phyloP scores from a whole-genome alignment of 2,888 invertebrate genomes.

The Clepsis dumicolana region DNA sequence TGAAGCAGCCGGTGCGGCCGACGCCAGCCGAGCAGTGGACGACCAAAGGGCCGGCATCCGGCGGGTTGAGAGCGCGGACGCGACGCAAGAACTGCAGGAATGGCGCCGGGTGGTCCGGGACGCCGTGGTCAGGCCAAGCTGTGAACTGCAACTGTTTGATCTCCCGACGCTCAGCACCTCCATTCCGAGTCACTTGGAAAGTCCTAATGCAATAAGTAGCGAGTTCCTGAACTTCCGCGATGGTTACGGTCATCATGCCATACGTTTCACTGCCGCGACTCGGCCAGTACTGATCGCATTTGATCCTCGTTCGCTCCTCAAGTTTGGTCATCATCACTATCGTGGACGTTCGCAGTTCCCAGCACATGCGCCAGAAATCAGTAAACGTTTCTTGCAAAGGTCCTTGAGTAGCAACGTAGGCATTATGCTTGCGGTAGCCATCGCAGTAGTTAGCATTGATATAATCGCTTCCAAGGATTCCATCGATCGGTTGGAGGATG shows the following conservation, averaged over 20 bases:
- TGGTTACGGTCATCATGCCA: constrained; percentile 97
- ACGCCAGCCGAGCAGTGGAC: constrained; percentile 98
- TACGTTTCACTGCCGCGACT: constrained; percentile 97
- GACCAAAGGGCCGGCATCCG: constrained; percentile 97
- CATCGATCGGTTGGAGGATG: constrained; percentile 95
- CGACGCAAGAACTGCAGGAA: constrained; percentile 98
- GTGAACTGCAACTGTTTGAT: constrained; percentile 99
- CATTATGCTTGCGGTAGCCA: constrained; percentile 99
- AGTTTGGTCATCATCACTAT: constrained; percentile 99
- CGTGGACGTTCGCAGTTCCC: constrained; percentile 97
- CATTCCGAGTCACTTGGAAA: constrained; percentile 94
- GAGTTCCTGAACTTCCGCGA: constrained; percentile 97
- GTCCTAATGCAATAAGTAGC: constrained; percentile 99
- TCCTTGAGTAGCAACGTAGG: constrained; percentile 99
- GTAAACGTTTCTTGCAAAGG: constrained; percentile 98
- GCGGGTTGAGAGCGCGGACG: constrained; percentile 95
- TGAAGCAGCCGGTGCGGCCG: constrained; percentile 98
- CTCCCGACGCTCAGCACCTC: constrained; percentile 95
- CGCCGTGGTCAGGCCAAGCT: constrained; percentile 99
- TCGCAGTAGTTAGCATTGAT: constrained; percentile 99
- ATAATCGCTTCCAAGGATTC: constrained; percentile 97
- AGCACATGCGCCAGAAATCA: constrained; percentile 99
- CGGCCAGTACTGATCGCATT: constrained; percentile 99
- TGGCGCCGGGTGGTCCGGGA: constrained; percentile 99
- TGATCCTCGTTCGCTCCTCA: constrained; percentile 98